A percentile compares a stretch with the other conserved stretches of the same genome.
phyloP scores from a whole-genome alignment of 2,113 vertebrate genomes.

The cattle (Bos taurus) region DNA sequence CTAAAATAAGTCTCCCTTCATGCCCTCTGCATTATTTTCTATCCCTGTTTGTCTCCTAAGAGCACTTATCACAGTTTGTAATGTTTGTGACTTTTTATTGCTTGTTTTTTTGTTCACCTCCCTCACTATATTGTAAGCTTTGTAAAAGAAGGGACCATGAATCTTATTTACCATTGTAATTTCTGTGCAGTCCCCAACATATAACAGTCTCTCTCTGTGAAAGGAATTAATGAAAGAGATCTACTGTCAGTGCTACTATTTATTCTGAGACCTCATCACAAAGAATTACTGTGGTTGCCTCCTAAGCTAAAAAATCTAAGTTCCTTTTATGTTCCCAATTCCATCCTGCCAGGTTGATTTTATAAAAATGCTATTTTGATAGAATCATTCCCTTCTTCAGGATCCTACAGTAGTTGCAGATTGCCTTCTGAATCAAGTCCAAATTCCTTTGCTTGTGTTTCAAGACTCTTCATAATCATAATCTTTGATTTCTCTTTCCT shows the following conservation, averaged over 20 bases:
- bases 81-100: background rate
- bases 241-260: background rate
- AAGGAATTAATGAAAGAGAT: constrained; percentile 7
- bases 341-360: constrained; percentile 47
- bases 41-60: background rate
- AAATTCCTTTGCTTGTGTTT: constrained; percentile 27
- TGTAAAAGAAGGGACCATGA: background rate
- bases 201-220: background rate
- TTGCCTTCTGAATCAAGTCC: constrained; percentile 19
- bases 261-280: background rate
- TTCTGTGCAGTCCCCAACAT: background rate
- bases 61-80: background rate
- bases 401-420: constrained; percentile 38
- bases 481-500: constrained; percentile 11
- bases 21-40: background rate
- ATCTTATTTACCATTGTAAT: background rate
- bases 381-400: constrained; percentile 9
- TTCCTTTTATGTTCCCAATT: constrained; percentile 34
- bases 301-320: constrained; percentile 45
- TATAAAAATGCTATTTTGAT: constrained; percentile 30
- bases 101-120: background rate
- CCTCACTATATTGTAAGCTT: background rate
- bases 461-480: constrained; percentile 14
- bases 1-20: background rate
- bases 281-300: constrained; percentile 24